Evolutionary conservation across 1,140 invertebrate species (phyloP), one percentile per base, ranked within the genome.

Genomic region (Drosophila nasuta): DNA sequence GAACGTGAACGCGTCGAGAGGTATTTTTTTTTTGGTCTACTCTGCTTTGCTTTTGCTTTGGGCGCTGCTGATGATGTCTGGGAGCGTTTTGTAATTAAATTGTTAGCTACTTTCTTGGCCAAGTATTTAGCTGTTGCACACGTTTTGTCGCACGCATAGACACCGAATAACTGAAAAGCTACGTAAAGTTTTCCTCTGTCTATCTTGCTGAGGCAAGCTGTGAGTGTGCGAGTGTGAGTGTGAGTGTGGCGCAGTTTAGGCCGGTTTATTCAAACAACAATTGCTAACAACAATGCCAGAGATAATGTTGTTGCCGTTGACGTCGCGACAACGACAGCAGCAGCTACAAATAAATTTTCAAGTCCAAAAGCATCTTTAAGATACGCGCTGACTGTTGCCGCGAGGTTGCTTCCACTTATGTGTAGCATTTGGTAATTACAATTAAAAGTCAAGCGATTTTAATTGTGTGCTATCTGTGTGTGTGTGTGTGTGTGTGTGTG

Each of bases 141-240:
- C 83, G 83, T 88, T 88, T 88, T 88, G 83, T 89, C 83, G 83
- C 85, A 88, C 83, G 83, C 83, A 88, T 77, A 83, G 83, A 83
- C 83, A 80, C 62, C 80, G 83, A 63, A 81, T 83, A 88, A 88
- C 83, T 88, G 74, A 75, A 88, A 83, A 80, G 85, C 70, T 73
- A 89, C 80, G 83, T 88, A 71, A 88, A 88, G 77, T 79, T 81
- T 81, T 81, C 35, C 56, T 79, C 73, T 70, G 60, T 79, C 73
- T 70, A 57, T 57, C 54, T 25, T 57, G 51, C 51, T n/a, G 8
- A 28, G 51, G 28, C 38, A 10, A 41, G 7, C 4, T 45, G 45
- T 8, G 35, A 25, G 54, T 5, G 35, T 20, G 20, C 17, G 17
- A 33, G 1, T 45, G n/a, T 15, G 45, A 17, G 33, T 41, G 54